These are phyloP conservation scores for Athene noctua DNA, from an alignment of 2,113 vertebrate genomes.

Conservation along the genomic window DNA sequence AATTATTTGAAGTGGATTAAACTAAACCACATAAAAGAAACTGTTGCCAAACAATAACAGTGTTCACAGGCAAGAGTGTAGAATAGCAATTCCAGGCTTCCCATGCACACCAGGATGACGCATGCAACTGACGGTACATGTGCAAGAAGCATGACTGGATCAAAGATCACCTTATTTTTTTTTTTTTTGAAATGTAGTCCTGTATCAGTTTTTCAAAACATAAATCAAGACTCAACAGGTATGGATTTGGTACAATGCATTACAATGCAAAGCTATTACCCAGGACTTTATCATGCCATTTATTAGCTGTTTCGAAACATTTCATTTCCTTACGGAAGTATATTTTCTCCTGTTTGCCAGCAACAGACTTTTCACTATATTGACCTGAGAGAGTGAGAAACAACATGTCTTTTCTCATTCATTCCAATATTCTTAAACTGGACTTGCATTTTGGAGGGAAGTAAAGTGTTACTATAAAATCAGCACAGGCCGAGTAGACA, in stretches of 20 bases:
- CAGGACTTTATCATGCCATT: neutral
- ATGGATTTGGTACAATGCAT: neutral
- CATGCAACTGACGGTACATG: neutral
- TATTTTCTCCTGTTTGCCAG: neutral
- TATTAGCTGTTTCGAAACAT: neutral
- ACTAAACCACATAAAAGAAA: slow-evolving; percentile 9
- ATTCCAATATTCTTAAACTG: neutral
- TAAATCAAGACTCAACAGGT: neutral
- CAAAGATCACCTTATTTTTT: neutral
- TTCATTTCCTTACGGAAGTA: neutral
- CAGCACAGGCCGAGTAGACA: neutral
- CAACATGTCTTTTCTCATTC: neutral
- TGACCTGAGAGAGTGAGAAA: neutral
- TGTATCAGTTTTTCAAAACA: neutral
- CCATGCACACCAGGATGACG: neutral
- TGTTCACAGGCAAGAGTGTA: neutral
- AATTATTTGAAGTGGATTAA: slow-evolving; percentile 27
- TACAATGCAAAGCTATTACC: neutral
- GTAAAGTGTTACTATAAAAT: neutral
- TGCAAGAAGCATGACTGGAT: neutral
- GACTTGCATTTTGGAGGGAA: neutral
- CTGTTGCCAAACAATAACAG: neutral
- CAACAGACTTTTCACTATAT: neutral
- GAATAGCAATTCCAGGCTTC: neutral
- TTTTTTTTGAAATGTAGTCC: neutral